These are phyloP conservation scores for Manis pentadactyla DNA, from an alignment of 2,797 vertebrate species.

Conservation along the genomic window DNA sequence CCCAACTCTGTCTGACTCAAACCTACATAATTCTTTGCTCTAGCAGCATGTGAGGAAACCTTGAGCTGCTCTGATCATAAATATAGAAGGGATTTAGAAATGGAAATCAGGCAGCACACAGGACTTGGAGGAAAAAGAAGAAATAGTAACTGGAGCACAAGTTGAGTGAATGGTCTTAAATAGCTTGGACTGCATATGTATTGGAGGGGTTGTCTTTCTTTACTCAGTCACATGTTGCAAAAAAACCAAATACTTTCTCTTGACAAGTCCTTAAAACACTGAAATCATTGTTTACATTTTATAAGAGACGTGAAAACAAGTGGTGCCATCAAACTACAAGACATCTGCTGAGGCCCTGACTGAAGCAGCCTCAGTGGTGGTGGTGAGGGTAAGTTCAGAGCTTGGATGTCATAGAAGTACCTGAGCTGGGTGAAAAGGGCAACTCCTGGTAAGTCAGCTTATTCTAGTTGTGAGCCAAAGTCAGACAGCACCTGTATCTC, in stretches of 20 bases:
- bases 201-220: neutral
- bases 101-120: neutral
- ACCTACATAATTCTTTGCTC: neutral
- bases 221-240: neutral
- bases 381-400: conserved; percentile 73
- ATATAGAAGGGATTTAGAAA: neutral
- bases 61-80: neutral
- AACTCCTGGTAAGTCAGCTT: neutral
- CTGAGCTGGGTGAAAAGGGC: conserved; percentile 46
- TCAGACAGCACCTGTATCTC: neutral
- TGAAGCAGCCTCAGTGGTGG: conserved; percentile 65
- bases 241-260: conserved; percentile 60
- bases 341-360: conserved; percentile 78
- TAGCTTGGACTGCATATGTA: neutral
- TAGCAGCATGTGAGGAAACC: conserved; percentile 24
- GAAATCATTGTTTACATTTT: conserved; percentile 76
- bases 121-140: neutral
- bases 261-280: conserved; percentile 42
- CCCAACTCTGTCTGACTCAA: neutral
- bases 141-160: neutral
- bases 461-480: neutral
- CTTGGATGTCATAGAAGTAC: neutral
- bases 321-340: conserved; percentile 77
- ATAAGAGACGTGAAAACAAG: conserved; percentile 76
- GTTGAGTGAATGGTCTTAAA: conserved; percentile 5